Evolutionary conservation across 2,113 vertebrate genomes (phyloP).

Genomic region (Rhinolophus ferrumequinum): DNA sequence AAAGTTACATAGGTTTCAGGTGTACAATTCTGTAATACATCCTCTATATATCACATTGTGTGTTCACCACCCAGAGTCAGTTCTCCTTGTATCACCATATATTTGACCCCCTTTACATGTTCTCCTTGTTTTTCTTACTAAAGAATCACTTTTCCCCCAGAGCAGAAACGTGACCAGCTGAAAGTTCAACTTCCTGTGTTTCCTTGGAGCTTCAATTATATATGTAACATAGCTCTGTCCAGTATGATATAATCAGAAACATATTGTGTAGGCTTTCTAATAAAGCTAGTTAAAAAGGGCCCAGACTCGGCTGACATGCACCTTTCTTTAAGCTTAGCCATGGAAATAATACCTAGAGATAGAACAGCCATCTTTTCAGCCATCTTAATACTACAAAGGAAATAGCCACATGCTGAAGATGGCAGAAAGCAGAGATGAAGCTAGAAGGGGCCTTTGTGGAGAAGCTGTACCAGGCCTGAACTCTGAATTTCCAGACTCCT

Average conservation of each 20-base stretch:
- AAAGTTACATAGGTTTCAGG: too few relatives aligned
- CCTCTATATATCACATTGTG: too few relatives aligned
- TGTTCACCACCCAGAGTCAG: too few relatives aligned
- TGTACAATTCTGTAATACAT: too few relatives aligned
- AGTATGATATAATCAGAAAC: not conserved
- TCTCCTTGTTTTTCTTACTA: not conserved
- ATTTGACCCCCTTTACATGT: too few relatives aligned
- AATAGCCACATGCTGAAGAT: not conserved
- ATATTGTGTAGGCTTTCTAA: not conserved
- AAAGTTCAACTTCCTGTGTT: not conserved
- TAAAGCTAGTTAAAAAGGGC: not conserved
- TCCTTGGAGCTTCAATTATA: not conserved
- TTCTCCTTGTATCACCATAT: too few relatives aligned
- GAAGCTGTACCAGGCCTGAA: not conserved
- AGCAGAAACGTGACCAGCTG: not conserved
- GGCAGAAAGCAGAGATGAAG: not conserved
- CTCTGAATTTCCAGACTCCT: not conserved
- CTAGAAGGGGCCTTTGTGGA: not conserved
- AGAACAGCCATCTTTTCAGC: not conserved
- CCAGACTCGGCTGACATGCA: not conserved
- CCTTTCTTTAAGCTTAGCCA: not conserved
- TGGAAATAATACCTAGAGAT: not conserved
- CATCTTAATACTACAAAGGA: not conserved
- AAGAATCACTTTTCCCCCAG: not conserved
- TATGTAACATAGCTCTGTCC: not conserved